Evolutionary conservation across 2,797 vertebrate genomes (phyloP), one percentile per base, ranked within the genome.

Genomic region (Florisuga fusca): DNA sequence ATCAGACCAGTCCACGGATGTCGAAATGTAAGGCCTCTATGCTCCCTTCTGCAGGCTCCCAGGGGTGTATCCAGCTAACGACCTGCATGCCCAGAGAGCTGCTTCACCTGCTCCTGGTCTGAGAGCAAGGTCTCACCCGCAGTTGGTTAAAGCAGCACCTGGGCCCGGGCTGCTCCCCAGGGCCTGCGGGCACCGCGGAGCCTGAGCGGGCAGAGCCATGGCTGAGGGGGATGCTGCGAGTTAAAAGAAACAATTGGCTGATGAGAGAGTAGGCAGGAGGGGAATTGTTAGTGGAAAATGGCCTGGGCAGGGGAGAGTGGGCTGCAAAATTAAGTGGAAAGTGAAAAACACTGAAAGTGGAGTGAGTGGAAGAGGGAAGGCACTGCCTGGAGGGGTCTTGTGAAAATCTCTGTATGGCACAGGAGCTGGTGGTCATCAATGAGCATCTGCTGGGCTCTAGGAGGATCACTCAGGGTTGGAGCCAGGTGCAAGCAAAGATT

Each of bases 101-200:
- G 38, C 1, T 5, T 10, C 8, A n/a, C 55, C 51, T 73, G n/a
- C 53, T 29, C 1, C 0, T 7, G n/a, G 9, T 34, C 55, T 9
- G 45, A 6, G 0, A 0, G 15, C 46, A 5, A 6, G 1, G 4
- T 7, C 36, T 51, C 15, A 1, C 5, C 16, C 1, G 6, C 34
- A 1, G 22, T 3, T 5, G 25, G 45, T 4, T 10, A 27, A 29
- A 3, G 11, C 78, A 50, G 4, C 0, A 29, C 12, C 74, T 19
- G 11, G 3, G 76, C 41, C 63, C 15, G 1, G 12, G 29, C 36
- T 23, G 50, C 68, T 54, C 15, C 74, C 55, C 46, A 1, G 20
- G 23, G 16, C 2, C 55, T 13, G 48, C 17, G 4, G 1, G 66
- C 45, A 7, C 0, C 2, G 58, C 46, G 22, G 43, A 29, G 27